A percentile compares a stretch with the other conserved stretches of the same genome.
These are phyloP conservation scores for Sarcoramphus papa DNA, from an alignment of 2,797 vertebrate species.

Conservation along the genomic window DNA sequence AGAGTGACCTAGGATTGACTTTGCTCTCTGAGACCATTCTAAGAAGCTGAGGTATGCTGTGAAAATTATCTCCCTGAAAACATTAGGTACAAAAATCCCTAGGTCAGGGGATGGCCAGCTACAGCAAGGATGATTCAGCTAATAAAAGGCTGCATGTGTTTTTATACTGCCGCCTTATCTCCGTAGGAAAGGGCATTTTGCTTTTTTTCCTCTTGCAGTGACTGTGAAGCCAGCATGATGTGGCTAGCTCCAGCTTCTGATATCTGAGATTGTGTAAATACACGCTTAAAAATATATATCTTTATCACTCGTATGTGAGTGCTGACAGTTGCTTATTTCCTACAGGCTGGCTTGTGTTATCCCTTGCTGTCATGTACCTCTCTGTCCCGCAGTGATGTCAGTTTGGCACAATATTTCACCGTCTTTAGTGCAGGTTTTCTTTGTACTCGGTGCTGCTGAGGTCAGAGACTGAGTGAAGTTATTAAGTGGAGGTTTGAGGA, in stretches of 20 bases:
- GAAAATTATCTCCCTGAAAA: conserved; percentile 68
- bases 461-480: neutral
- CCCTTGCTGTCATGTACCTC: neutral
- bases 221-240: conserved; percentile 10
- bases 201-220: neutral
- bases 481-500: neutral
- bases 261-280: conserved; percentile 48
- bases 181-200: neutral
- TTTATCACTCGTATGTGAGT: neutral
- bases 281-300: conserved; percentile 9
- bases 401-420: neutral
- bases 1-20: conserved; percentile 79
- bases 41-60: conserved; percentile 54
- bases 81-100: conserved; percentile 52
- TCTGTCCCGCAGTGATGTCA: neutral
- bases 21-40: conserved; percentile 69
- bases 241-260: neutral
- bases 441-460: neutral
- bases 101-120: conserved; percentile 35
- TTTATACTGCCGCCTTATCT: neutral
- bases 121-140: conserved; percentile 51
- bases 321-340: conserved; percentile 38
- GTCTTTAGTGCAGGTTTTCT: neutral
- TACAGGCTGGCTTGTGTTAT: conserved; percentile 19
- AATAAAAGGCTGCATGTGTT: conserved; percentile 20